phyloP scores from a whole-genome alignment of 2,888 invertebrate species.

The Oasisia sp. region DNA sequence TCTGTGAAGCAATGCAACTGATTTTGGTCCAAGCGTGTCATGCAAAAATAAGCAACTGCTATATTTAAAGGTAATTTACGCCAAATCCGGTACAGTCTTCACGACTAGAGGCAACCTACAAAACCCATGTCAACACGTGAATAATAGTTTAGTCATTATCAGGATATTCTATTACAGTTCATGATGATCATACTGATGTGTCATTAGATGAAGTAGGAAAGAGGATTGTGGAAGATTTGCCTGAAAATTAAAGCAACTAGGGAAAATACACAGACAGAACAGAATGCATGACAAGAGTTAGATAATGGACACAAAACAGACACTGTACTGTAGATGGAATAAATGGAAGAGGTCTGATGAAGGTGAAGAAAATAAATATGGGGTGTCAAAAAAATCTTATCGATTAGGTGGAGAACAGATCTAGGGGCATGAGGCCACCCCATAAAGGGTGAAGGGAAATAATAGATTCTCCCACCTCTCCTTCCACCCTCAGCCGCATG shows the following conservation, averaged over 20 bases:
- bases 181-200: neutral
- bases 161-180: neutral
- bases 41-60: slow-evolving; percentile 5
- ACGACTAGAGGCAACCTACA: neutral
- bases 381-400: too few species aligned
- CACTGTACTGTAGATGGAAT: too few species aligned
- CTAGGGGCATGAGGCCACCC: too few species aligned
- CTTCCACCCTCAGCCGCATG: slow-evolving; percentile 38
- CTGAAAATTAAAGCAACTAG: too few species aligned
- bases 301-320: too few species aligned
- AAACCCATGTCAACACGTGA: neutral
- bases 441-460: too few species aligned
- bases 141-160: neutral
- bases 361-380: too few species aligned
- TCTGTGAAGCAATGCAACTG: neutral
- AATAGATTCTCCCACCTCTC: neutral
- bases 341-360: too few species aligned
- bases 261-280: too few species aligned
- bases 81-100: neutral
- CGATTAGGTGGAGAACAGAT: too few species aligned
- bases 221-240: too few species aligned
- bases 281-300: too few species aligned
- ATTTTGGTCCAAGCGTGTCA: neutral
- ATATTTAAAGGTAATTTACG: neutral
- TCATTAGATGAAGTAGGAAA: neutral